These are phyloP conservation scores for Lacanobia wlatinum DNA, from an alignment of 2,888 invertebrate genomes.

Conservation along the genomic window DNA sequence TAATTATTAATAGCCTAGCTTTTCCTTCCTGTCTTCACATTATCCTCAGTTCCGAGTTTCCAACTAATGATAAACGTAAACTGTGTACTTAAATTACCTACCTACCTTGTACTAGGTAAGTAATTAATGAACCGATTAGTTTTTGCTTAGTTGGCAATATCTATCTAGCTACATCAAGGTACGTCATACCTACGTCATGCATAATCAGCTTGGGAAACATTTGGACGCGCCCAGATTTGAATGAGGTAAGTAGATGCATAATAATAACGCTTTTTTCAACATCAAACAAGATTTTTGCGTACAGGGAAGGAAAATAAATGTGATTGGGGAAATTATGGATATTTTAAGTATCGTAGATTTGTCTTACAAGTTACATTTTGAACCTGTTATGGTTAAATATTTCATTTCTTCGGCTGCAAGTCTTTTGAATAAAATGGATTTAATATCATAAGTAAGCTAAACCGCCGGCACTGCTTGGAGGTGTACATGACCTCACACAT, in stretches of 20 bases:
- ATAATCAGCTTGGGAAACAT: slow-evolving; percentile 1
- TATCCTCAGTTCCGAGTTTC: slow-evolving; percentile 15
- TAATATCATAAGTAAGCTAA: too few relatives aligned
- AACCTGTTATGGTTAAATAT: too few relatives aligned
- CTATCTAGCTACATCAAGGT: too few relatives aligned
- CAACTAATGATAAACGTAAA: neutral
- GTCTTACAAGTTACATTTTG: neutral
- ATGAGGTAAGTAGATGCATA: neutral
- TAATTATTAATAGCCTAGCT: slow-evolving; percentile 15
- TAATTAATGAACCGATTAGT: neutral
- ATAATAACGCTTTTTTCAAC: neutral
- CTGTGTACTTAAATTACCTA: neutral
- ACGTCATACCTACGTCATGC: neutral
- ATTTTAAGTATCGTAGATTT: neutral
- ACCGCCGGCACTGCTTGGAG: too few relatives aligned
- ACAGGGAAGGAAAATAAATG: neutral
- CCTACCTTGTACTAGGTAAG: neutral
- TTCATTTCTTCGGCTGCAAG: too few relatives aligned
- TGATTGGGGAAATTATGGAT: neutral
- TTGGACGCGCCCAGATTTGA: slow-evolving; percentile 9
- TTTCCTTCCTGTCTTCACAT: slow-evolving; percentile 21
- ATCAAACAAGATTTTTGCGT: neutral
- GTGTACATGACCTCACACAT: too few relatives aligned
- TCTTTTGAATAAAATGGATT: too few relatives aligned
- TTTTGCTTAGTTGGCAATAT: too few relatives aligned